Evolutionary conservation across 2,797 vertebrate genomes (phyloP), one percentile per base, ranked within the genome.

Genomic region (Spinus olivaceus): DNA sequence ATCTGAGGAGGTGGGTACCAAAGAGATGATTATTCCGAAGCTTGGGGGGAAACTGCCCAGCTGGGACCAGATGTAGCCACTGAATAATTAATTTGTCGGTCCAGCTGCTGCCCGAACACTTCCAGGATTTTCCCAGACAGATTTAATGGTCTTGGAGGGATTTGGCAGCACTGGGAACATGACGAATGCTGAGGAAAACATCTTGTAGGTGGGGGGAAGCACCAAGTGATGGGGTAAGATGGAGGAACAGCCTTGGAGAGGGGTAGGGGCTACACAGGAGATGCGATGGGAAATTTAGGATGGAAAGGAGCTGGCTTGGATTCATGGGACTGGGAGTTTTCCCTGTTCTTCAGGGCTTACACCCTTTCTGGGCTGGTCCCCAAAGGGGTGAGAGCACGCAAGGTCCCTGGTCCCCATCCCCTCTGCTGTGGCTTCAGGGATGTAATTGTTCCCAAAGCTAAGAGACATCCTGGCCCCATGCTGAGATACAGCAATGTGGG

Each of bases 201-300:
- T 46, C 23, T 14, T 17, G 23, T 15, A 32, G 1, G 6, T 18
- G 42, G 14, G 11, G 14, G 30, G 54, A 30, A 50, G 42, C 1
- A 3, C 41, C 15, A 24, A 41, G 2, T 2, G 1, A 6, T 72
- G 44, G 46, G 19, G 41, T 33, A 53, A 53, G 63, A 33, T n/a
- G 20, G 64, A 67, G 25, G 32, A 81, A 60, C 65, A 49, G 39
- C 44, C n/a, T 51, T 4, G 28, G 32, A 57, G 83, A 92, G 76
- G 47, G 74, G 56, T 61, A 46, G 64, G 35, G 53, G 3, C 41
- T 71, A 35, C 23, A 42, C 27, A 64, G 46, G 70, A 60, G 28
- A 37, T 1, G 5, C 0, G 0, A 3, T 41, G 47, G 57, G 32
- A 46, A 69, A 56, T 2, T 2, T 0, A 0, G 22, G 47, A 33